Percentiles rank a stretch among this genome's conserved stretches.
phyloP scores from a whole-genome alignment of 2,797 vertebrate species.

The Melanogrammus aeglefinus region DNA sequence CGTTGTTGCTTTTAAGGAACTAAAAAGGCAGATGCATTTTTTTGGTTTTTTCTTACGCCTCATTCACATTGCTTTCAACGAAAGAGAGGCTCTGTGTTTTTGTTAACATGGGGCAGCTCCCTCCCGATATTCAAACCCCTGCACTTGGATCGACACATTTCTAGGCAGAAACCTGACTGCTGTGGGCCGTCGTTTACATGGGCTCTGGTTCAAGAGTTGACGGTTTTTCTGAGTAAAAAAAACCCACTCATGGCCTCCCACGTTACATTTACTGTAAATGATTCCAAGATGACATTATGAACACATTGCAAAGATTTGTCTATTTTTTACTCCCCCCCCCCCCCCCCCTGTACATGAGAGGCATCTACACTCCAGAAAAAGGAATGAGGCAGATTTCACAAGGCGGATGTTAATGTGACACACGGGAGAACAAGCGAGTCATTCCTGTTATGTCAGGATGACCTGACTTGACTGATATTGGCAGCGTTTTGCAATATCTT shows the following conservation, averaged over 20 bases:
- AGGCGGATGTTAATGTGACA: neutral
- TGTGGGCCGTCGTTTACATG: neutral
- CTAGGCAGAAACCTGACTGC: neutral
- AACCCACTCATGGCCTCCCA: neutral
- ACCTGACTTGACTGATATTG: neutral
- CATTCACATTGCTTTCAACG: neutral
- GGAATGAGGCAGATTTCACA: neutral
- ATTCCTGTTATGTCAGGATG: too few species aligned
- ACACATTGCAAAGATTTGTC: neutral
- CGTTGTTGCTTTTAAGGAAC: conserved; percentile 11
- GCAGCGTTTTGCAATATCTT: neutral
- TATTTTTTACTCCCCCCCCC: neutral
- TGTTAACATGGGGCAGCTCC: too few species aligned
- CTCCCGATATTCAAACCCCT: neutral
- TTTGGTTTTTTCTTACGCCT: neutral
- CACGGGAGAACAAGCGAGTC: neutral
- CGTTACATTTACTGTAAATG: neutral
- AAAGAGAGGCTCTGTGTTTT: too few species aligned
- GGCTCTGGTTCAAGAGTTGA: neutral
- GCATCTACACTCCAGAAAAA: neutral
- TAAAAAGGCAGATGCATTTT: neutral
- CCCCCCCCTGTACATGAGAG: neutral
- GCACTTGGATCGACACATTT: neutral
- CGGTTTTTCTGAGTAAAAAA: too few species aligned
- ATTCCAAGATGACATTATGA: neutral